Conservation (phyloP, 2,113 vertebrate genomes). For the Antigone vipio region DNA sequence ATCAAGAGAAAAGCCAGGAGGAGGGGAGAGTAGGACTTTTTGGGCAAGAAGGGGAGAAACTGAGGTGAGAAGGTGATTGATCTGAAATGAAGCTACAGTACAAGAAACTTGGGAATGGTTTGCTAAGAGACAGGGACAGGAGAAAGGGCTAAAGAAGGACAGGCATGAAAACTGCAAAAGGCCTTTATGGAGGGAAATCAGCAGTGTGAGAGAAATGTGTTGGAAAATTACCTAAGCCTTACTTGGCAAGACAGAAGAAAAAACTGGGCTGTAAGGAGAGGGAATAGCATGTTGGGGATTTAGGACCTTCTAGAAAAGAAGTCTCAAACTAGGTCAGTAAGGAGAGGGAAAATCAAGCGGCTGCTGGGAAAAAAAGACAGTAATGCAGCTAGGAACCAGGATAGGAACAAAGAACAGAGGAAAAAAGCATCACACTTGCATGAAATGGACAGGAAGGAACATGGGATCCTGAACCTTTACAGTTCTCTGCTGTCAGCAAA, state of each 20-base stretch:
- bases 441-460: background rate
- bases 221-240: slow-evolving; percentile 2
- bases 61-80: background rate
- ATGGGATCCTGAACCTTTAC: background rate
- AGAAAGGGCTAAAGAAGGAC: background rate
- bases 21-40: background rate
- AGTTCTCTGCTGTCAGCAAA: background rate
- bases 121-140: background rate
- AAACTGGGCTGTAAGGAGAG: background rate
- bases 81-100: background rate
- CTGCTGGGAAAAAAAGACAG: background rate
- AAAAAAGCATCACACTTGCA: background rate
- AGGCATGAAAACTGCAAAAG: background rate
- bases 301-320: background rate
- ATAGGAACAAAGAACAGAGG: background rate
- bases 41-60: background rate
- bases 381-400: background rate
- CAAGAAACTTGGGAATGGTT: background rate
- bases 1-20: background rate
- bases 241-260: background rate
- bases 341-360: background rate
- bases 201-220: background rate
- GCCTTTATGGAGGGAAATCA: background rate
- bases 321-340: background rate
- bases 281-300: slow-evolving; percentile 5